Base-by-base conservation (phyloP, 2,797 vertebrate genomes). In the Lateolabrax maculatus region DNA sequence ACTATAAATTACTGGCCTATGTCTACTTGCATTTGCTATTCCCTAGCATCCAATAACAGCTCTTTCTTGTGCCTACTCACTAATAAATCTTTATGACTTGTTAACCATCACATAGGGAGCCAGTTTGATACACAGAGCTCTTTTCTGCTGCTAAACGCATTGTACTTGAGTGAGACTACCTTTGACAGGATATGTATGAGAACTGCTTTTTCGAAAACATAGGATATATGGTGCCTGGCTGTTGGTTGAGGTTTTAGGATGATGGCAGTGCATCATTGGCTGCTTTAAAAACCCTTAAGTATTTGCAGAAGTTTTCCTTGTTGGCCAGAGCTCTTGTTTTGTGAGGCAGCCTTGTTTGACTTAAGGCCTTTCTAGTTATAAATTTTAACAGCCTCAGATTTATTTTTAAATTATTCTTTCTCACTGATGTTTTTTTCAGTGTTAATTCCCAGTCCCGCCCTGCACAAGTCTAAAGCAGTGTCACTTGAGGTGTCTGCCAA, bases 21-120 rank as follows among this genome's bases (percentile, higher is more conserved):
- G 90, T 91, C 89, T 86, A 23, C 81, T 85, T 70, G 64, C 73
- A 23, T 89, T 89, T 84, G 60, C 82, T 75, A 70, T 74, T 87
- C 79, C 86, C 90, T 46, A 13, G 80, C 75, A 87, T 84, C 80
- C 84, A 80, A 70, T 90, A 92, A 90, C 82, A 53, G 62, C 79
- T 77, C 84, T 79, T 75, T 80, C 81, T 70, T 62, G 65, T 49
- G 64, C 77, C 84, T 29, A 37, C 84, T 78, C 78, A 62, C 82
- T 86, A 81, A 90, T 91, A 92, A 91, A 91, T 92, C 90, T 84
- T 87, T 84, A 85, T 72, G 78, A 87, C 84, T 91, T 84, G 78
- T 90, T 91, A 91, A 89, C 70, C 79, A 48, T 81, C 77, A 41
- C 82, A 46, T 8, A 23, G 88, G 88, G 77, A 88, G 67, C 9